Percentiles rank a stretch among this genome's conserved stretches.
These are phyloP conservation scores for Prosapia bicincta DNA, from an alignment of 2,888 invertebrate species.

Conservation along the genomic window DNA sequence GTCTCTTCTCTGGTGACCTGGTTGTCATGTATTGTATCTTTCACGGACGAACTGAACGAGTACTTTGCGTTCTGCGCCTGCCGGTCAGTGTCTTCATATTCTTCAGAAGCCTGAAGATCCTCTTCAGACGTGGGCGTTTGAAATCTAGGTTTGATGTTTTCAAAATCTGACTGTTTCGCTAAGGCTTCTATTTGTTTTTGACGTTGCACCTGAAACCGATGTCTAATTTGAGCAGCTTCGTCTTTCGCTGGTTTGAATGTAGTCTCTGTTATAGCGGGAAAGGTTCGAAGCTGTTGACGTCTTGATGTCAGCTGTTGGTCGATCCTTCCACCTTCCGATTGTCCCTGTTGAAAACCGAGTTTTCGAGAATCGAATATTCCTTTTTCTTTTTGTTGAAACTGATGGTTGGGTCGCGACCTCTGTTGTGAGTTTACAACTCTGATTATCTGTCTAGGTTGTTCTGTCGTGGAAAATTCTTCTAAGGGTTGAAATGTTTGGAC, in stretches of 20 bases:
- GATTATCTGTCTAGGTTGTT: neutral
- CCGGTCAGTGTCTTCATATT: slow-evolving; percentile 12
- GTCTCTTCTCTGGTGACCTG: slow-evolving; percentile 47
- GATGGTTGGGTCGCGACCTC: neutral
- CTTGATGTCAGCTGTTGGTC: neutral
- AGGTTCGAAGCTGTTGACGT: neutral
- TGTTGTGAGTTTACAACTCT: neutral
- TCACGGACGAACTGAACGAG: slow-evolving; percentile 47
- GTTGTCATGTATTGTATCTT: slow-evolving; percentile 51
- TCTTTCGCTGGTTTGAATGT: neutral
- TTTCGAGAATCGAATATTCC: neutral
- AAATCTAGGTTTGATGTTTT: too few species aligned
- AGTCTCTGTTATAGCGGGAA: too few species aligned
- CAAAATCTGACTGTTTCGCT: neutral
- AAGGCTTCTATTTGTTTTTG: neutral
- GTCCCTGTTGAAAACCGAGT: neutral
- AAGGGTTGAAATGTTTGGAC: neutral
- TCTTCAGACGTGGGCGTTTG: neutral
- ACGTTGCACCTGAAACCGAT: neutral
- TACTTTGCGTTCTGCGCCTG: slow-evolving; percentile 50
- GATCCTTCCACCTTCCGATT: neutral
- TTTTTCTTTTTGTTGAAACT: neutral
- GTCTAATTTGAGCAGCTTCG: neutral
- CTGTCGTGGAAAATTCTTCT: neutral
- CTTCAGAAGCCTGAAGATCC: neutral